These are phyloP conservation scores for Galeopterus variegatus DNA, from an alignment of 2,113 vertebrate species.

Conservation along the genomic window DNA sequence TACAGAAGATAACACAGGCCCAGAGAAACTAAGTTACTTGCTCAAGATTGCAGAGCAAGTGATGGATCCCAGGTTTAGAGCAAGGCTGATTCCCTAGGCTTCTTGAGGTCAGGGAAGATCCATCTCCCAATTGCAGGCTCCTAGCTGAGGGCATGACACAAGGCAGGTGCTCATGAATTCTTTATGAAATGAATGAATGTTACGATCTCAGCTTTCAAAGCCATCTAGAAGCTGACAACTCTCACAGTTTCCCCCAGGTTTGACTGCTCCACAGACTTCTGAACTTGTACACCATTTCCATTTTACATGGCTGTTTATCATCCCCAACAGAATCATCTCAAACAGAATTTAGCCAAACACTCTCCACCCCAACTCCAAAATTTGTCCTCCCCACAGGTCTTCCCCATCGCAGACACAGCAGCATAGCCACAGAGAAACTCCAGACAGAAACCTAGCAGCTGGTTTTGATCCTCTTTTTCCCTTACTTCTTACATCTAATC, in stretches of 20 bases:
- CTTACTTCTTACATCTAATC: not conserved
- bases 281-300: not conserved
- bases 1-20: not conserved
- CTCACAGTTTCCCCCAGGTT: not conserved
- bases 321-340: not conserved
- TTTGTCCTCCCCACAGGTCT: fast-evolving
- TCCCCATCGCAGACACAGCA: fast-evolving
- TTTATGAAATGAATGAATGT: not conserved
- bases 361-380: fast-evolving
- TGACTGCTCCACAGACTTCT: not conserved
- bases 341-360: not conserved
- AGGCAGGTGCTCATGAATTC: not conserved
- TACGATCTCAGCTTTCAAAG: not conserved
- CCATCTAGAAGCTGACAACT: not conserved
- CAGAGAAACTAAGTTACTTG: not conserved
- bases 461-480: fast-evolving
- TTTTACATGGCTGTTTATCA: fast-evolving
- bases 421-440: not conserved
- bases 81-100: not conserved
- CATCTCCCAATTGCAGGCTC: not conserved
- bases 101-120: not conserved
- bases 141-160: not conserved
- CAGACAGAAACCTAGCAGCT: fast-evolving
- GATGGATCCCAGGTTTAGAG: not conserved
- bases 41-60: not conserved